phyloP scores from a whole-genome alignment of 35 echinoderm and acorn worm species.

The Heliocidaris erythrogramma region DNA sequence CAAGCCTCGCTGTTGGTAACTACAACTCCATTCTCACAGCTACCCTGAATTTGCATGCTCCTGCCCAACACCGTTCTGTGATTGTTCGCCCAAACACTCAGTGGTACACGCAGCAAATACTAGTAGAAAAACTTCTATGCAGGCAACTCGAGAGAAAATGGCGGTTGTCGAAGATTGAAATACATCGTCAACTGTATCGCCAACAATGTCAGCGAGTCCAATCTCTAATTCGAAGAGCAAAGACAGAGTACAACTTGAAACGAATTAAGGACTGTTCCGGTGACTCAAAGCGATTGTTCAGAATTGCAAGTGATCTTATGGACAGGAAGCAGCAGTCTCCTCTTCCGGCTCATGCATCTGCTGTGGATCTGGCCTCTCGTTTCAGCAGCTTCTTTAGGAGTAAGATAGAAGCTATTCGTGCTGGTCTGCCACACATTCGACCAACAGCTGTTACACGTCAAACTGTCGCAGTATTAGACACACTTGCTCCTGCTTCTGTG shows the following conservation, averaged over 20 bases:
- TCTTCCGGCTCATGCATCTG: background rate
- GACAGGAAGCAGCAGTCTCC: background rate
- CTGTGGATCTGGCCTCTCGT: too few relatives aligned
- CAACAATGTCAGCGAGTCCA: slow-evolving; percentile 17
- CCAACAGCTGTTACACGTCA: too few relatives aligned
- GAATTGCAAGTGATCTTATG: slow-evolving; percentile 28
- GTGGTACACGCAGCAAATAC: slow-evolving; percentile 40
- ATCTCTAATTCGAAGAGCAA: slow-evolving; percentile 37
- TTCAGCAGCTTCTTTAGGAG: too few relatives aligned
- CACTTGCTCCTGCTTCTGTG: too few relatives aligned
- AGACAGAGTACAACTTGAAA: slow-evolving; percentile 21
- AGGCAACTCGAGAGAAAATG: slow-evolving; percentile 49
- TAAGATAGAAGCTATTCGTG: too few relatives aligned
- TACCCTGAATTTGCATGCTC: slow-evolving; percentile 40
- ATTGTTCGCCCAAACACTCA: slow-evolving; percentile 45
- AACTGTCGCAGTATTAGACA: background rate
- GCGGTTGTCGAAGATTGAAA: slow-evolving; percentile 30
- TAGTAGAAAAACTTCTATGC: background rate
- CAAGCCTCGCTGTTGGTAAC: background rate
- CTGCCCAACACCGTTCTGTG: background rate
- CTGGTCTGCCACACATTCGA: too few relatives aligned
- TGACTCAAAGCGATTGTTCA: slow-evolving; percentile 47
- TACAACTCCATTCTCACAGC: slow-evolving; percentile 27
- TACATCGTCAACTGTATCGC: slow-evolving; percentile 50
- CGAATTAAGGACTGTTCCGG: background rate